Conservation (phyloP, 35 echinoderm and acorn worm genomes). For the Diadema setosum region DNA sequence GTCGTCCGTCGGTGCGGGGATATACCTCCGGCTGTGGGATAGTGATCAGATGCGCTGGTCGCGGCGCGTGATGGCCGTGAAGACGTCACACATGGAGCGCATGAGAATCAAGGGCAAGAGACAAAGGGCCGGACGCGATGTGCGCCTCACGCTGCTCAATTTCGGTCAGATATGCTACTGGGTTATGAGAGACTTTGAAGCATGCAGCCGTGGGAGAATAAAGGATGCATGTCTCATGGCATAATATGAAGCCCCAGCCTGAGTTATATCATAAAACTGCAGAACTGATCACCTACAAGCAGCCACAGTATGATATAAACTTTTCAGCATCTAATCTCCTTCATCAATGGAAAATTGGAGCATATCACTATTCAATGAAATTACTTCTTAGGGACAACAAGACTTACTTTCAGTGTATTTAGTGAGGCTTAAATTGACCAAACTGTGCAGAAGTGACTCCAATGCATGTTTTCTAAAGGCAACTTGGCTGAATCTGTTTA, state of each 20-base stretch:
- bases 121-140: conserved; percentile 45
- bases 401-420: no score
- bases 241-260: not conserved
- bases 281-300: no score
- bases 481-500: no score
- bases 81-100: conserved; percentile 21
- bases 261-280: no score
- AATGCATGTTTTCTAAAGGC: no score
- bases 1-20: conserved; percentile 60
- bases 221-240: conserved; percentile 1
- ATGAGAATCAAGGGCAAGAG: not conserved
- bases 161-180: conserved; percentile 96
- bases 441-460: no score
- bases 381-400: no score
- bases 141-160: conserved; percentile 80
- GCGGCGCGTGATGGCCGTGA: conserved; percentile 63
- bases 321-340: no score
- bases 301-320: no score
- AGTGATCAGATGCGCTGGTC: conserved; percentile 7
- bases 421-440: no score
- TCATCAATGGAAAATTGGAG: no score
- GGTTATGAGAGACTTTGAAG: conserved; percentile 77
- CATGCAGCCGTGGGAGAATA: conserved; percentile 31
- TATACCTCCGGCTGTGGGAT: conserved; percentile 80
- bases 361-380: no score